Evolutionary conservation across 2,113 vertebrate genomes (phyloP).

Genomic region (Peromyscus leucopus): DNA sequence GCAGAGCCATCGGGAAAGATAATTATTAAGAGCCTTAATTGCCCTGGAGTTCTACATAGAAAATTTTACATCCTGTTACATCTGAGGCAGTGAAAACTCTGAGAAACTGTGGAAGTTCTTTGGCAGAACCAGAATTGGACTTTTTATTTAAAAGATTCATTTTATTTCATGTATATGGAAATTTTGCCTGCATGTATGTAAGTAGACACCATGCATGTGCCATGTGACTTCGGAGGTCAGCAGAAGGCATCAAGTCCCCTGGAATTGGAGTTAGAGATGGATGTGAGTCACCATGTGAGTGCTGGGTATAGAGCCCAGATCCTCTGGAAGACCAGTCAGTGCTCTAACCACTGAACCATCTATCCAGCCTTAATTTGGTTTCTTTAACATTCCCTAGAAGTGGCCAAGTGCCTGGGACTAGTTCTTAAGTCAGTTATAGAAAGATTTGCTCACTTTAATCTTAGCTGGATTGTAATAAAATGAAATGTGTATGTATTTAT

Average conservation of each 20-base stretch:
- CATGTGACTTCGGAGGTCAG: background rate
- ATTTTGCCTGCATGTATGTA: background rate
- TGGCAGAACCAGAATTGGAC: conserved; percentile 29
- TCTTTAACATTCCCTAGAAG: conserved; percentile 40
- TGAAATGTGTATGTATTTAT: background rate
- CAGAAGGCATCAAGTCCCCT: background rate
- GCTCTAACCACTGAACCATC: background rate
- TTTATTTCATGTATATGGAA: background rate
- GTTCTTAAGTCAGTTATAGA: conserved; percentile 25
- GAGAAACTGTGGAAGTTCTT: conserved; percentile 40
- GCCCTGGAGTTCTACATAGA: conserved; percentile 57
- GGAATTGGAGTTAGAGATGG: background rate
- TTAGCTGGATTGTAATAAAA: conserved; percentile 42
- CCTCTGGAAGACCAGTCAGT: background rate
- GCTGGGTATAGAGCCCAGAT: background rate
- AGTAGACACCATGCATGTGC: background rate
- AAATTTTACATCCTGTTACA: conserved; percentile 60
- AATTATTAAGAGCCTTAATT: conserved; percentile 70
- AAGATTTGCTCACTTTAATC: conserved; percentile 14
- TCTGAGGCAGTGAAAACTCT: conserved; percentile 58
- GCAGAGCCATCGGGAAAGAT: conserved; percentile 53
- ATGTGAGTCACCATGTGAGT: background rate
- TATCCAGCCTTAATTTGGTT: background rate
- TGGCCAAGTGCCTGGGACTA: background rate
- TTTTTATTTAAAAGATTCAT: background rate